Base-by-base conservation (phyloP, 1,140 invertebrate species). In the Venturia canescens region DNA sequence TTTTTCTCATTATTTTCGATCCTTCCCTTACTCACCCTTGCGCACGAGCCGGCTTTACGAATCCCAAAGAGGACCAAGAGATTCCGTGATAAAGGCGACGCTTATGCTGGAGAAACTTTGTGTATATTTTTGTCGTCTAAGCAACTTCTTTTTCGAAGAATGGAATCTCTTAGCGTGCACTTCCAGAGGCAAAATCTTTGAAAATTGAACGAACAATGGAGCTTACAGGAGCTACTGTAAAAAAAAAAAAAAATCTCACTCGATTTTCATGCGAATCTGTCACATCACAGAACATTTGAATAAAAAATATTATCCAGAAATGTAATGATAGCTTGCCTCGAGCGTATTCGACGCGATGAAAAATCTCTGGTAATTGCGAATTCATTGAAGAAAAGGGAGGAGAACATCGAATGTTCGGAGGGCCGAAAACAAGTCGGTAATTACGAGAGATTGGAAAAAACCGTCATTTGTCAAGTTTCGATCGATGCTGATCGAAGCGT, bases 1-100 rank as follows among this genome's bases (percentile, higher is more conserved):
- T 57, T 57, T 57, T 57, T 57, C 53, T 57, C 53, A 57, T 57
- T 57, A 57, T 57, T 57, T 44, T 44, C 38, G 38, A 44, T 44
- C 38, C 7, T 44, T 11, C 53, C 21, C 53, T 57, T 57, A 18
- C 53, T 57, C 53, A 57, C 53, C 18, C 21, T n/a, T n/a, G n/a
- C 18, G 21, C 53, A 57, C 18, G 21, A 57, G 6, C 18, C 16
- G 21, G 21, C 53, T 57, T 57, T 57, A 7, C 53, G 21, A 57
- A 23, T 57, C 53, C 21, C 53, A 57, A 57, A 53, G 15, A 53
- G 5, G 53, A 4, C 21, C 18, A 57, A 3, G 5, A 57, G 9
- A 57, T n/a, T 4, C 18, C 13, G 18, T n/a, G 21, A 57, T 57
- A 57, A 57, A 57, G 53, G 21, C 4, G 2, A 53, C 53, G 38